Conservation (phyloP, 92 coral and sea anemone species). For the Diadumene lineata region DNA sequence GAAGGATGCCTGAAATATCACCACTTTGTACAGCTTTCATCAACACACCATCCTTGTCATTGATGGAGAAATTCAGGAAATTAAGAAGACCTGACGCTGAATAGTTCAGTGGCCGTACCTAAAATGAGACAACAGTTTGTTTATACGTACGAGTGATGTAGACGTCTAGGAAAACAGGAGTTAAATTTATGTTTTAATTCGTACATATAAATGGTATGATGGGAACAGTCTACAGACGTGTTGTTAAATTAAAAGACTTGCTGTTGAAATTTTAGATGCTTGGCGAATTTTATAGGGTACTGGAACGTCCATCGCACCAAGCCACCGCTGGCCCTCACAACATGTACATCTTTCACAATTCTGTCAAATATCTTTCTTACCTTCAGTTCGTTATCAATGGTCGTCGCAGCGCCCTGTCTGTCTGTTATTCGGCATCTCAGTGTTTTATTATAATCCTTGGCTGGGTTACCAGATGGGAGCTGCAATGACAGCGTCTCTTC, state of each 20-base stretch:
- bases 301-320: too few species aligned
- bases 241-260: too few species aligned
- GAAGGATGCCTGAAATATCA: conserved; percentile 24
- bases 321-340: too few species aligned
- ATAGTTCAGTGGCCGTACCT: conserved; percentile 11
- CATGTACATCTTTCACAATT: too few species aligned
- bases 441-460: conserved; percentile 38
- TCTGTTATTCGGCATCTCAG: conserved; percentile 48
- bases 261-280: too few species aligned
- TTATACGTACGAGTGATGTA: neutral
- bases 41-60: conserved; percentile 25
- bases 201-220: too few species aligned
- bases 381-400: conserved; percentile 14
- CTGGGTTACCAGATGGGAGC: conserved; percentile 69
- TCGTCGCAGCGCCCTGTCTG: conserved; percentile 42
- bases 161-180: too few species aligned
- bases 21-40: conserved; percentile 42
- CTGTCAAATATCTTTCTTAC: conserved; percentile 29
- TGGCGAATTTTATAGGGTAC: too few species aligned
- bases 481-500: neutral
- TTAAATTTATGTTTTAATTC: too few species aligned
- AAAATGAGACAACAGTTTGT: neutral
- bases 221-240: too few species aligned
- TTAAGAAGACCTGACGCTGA: conserved; percentile 1
- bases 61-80: conserved; percentile 11